Percentiles rank a stretch among this genome's conserved stretches.
Evolutionary conservation across 2,888 invertebrate genomes (phyloP).

Genomic region (Lochmaea crataegi): DNA sequence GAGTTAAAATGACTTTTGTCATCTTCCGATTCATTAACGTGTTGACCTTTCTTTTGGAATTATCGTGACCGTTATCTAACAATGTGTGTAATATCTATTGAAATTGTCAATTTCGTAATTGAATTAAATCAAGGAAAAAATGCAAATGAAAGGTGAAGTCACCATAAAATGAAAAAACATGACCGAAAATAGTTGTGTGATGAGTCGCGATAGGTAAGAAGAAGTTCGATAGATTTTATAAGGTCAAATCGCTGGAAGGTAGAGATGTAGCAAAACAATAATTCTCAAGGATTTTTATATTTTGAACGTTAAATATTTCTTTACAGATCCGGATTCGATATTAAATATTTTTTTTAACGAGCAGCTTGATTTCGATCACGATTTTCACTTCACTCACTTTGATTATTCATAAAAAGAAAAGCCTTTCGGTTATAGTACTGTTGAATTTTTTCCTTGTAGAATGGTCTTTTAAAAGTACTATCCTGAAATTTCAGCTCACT

Average conservation of each 20-base stretch:
- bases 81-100: neutral
- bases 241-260: conserved; percentile 4
- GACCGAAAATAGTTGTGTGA: conserved; percentile 12
- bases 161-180: neutral
- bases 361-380: too few relatives aligned
- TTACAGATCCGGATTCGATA: conserved; percentile 4
- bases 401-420: too few relatives aligned
- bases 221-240: conserved; percentile 14
- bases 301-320: neutral
- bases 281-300: conserved; percentile 1
- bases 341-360: neutral
- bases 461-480: too few relatives aligned
- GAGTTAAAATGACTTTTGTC: too few relatives aligned
- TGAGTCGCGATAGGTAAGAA: neutral
- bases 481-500: too few relatives aligned
- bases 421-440: too few relatives aligned
- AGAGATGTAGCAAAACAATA: conserved; percentile 10
- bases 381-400: too few relatives aligned
- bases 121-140: conserved; percentile 1
- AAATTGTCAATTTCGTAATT: neutral
- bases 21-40: neutral
- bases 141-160: conserved; percentile 5
- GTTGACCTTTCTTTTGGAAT: neutral
- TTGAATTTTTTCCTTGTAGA: too few relatives aligned
- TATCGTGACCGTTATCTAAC: neutral